Evolutionary conservation across 2,113 vertebrate genomes (phyloP).

Genomic region (Glaucidium brasilianum): DNA sequence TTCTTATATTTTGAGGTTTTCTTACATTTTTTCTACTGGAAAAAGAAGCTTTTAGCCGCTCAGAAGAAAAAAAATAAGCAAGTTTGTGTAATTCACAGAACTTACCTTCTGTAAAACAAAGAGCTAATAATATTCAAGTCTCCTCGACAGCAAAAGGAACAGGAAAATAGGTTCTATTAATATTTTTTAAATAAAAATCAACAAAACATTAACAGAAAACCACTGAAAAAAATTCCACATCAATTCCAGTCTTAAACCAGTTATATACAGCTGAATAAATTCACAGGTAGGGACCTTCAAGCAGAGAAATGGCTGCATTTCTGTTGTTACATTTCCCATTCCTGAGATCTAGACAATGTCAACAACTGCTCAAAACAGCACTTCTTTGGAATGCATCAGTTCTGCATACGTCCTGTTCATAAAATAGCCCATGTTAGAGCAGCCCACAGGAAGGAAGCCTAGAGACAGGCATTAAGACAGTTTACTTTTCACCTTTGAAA

Average conservation of each 20-base stretch:
- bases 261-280: background rate
- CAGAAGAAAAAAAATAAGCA: background rate
- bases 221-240: background rate
- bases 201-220: background rate
- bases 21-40: background rate
- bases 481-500: background rate
- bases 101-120: slow-evolving; percentile 92
- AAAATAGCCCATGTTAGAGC: background rate
- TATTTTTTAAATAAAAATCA: slow-evolving; percentile 20
- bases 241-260: background rate
- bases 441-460: background rate
- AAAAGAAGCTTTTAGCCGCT: background rate
- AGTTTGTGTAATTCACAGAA: background rate
- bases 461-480: background rate
- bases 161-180: slow-evolving; percentile 68
- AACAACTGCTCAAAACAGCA: accelerated
- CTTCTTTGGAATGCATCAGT: background rate
- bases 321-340: background rate
- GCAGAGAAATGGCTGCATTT: background rate
- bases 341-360: background rate
- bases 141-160: slow-evolving; percentile 81
- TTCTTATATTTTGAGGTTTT: background rate
- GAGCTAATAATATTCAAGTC: slow-evolving; percentile 76
- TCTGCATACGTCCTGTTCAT: background rate
- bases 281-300: background rate